Base-by-base conservation (phyloP, 2,797 vertebrate species). In the Gouania willdenowi region DNA sequence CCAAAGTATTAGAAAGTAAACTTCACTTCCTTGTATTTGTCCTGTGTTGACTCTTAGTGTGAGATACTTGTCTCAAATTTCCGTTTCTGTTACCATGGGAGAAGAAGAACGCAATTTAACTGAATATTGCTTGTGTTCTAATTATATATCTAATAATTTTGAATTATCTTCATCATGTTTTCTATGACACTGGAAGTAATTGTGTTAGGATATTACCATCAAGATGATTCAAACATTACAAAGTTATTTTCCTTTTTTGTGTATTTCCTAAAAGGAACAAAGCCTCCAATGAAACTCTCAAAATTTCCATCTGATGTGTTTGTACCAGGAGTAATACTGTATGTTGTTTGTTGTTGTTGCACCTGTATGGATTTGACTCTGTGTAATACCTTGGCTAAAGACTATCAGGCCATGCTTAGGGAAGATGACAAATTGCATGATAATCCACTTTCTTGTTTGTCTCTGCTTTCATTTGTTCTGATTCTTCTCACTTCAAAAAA, bases 121-220 rank as follows among this genome's bases (percentile, higher is more conserved):
- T 18, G 12, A 56, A 52, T 41, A 79, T 51, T 13, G 44, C n/a
- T 52, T 26, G 26, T 32, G 62, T 52, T 74, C n/a, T n/a, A 25
- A 77, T 82, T 76, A 68, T 17, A 52, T 64, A 13, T 46, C 36
- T 63, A 52, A 71, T 75, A 66, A 48, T 73, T 71, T 71, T 68
- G 46, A 66, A 64, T 77, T 17, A 50, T 53, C 5, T 6, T 41
- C 11, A 3, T 3, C 3, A 5, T 3, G 29, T 33, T 39, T 66
- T 76, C 64, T 37, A 66, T 4, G 10, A 50, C 45, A 55, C 61
- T 39, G 67, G 4, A 28, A 48, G 61, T 41, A 52, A 47, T 59
- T 23, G 20, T 26, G 41, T 41, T 57, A 78, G 75, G 76, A 76
- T 77, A 81, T 82, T 71, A 78, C 50, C 35, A 45, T 25, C 35